These are phyloP conservation scores for Nibea coibor DNA, from an alignment of 2,113 vertebrate species.

Conservation along the genomic window DNA sequence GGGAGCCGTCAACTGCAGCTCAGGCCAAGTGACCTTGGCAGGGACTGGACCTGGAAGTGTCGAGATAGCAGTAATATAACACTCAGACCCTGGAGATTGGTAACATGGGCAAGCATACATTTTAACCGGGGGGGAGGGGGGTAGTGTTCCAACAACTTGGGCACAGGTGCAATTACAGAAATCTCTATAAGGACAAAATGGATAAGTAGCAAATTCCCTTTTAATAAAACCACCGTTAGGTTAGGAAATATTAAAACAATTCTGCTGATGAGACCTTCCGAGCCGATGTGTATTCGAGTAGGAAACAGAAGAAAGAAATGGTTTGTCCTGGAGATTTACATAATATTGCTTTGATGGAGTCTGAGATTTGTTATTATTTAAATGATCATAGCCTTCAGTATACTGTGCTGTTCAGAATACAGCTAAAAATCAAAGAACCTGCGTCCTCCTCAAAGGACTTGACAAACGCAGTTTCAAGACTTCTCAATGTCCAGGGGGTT, in stretches of 20 bases:
- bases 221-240: not conserved
- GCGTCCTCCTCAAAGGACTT: constrained; percentile 11
- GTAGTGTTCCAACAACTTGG: constrained; percentile 15
- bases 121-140: constrained; percentile 46
- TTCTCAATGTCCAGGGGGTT: constrained; percentile 18
- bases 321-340: not conserved
- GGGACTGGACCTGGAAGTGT: constrained; percentile 57
- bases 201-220: not conserved
- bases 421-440: not conserved
- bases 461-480: constrained; percentile 12
- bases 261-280: not conserved
- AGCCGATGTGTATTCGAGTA: not conserved
- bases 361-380: not conserved
- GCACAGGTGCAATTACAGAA: constrained; percentile 15
- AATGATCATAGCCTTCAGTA: not conserved
- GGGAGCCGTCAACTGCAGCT: constrained; percentile 71
- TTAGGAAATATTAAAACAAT: not conserved
- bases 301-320: not conserved
- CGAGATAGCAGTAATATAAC: constrained; percentile 72
- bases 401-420: not conserved
- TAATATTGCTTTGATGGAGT: constrained; percentile 9
- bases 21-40: constrained; percentile 81
- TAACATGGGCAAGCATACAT: constrained; percentile 36
- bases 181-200: constrained; percentile 4
- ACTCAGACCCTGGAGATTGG: constrained; percentile 54